phyloP scores from a whole-genome alignment of 1,140 invertebrate species.

The Mercenaria mercenaria region DNA sequence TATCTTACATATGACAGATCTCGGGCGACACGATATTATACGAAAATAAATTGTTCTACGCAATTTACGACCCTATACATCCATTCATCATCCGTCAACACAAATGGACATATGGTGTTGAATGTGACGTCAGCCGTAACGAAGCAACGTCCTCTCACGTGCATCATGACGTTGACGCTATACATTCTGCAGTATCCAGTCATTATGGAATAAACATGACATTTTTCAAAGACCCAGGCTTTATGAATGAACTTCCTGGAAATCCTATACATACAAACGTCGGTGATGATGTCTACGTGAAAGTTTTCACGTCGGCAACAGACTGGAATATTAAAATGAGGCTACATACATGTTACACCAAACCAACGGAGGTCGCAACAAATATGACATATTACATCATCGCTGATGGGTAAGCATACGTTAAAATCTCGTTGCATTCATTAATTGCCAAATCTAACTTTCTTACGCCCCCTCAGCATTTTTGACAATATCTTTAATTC shows the following conservation, averaged over 20 bases:
- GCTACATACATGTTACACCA: slow-evolving; percentile 42
- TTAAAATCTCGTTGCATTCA: too few species aligned
- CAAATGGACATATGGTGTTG: slow-evolving; percentile 29
- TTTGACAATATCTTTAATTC: too few species aligned
- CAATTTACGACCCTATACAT: slow-evolving; percentile 19
- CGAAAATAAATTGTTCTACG: slow-evolving; percentile 35
- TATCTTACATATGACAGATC: not conserved
- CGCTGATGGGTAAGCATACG: slow-evolving; percentile 18
- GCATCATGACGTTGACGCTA: not conserved
- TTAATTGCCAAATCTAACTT: too few species aligned
- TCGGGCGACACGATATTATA: slow-evolving; percentile 3
- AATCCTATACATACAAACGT: slow-evolving; percentile 33
- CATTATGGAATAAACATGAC: slow-evolving; percentile 22
- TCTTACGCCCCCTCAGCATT: too few species aligned
- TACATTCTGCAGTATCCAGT: not conserved
- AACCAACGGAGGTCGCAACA: not conserved
- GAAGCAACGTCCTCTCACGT: slow-evolving; percentile 33
- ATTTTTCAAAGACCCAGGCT: slow-evolving; percentile 33
- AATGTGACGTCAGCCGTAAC: slow-evolving; percentile 38
- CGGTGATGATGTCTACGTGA: slow-evolving; percentile 12
- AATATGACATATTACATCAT: not conserved
- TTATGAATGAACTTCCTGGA: not conserved
- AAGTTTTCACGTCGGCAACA: slow-evolving; percentile 6
- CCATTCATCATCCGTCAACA: slow-evolving; percentile 36
- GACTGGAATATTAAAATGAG: slow-evolving; percentile 44